Conservation (phyloP, 2,888 invertebrate genomes). For the Caenorhabditis angaria region DNA sequence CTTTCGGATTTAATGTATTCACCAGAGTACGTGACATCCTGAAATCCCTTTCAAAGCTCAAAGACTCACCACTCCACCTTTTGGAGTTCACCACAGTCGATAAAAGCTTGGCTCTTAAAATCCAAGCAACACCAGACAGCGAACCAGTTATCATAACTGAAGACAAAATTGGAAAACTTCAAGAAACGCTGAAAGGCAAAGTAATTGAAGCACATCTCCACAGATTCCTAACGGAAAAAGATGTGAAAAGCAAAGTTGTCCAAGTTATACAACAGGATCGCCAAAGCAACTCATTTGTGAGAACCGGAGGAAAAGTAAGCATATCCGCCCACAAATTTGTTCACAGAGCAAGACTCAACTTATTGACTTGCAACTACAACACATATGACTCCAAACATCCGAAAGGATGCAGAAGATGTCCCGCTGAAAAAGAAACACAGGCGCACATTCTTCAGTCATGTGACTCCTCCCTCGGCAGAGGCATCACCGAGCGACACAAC, state of each 20-base stretch:
- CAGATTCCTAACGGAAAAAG: conserved; percentile 3
- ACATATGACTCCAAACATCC: neutral
- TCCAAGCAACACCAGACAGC: conserved; percentile 1
- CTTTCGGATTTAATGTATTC: conserved; percentile 11
- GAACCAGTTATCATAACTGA: neutral
- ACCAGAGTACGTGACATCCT: conserved; percentile 11
- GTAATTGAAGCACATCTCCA: conserved; percentile 1
- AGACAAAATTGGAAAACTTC: neutral
- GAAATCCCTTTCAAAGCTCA: neutral
- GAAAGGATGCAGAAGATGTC: conserved; percentile 9
- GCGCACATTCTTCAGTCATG: conserved; percentile 11
- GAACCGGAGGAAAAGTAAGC: neutral
- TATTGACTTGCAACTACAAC: conserved; percentile 8
- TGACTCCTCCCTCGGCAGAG: neutral
- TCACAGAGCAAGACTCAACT: conserved; percentile 11
- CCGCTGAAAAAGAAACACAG: neutral
- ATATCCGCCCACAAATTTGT: conserved; percentile 11
- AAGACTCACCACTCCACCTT: neutral
- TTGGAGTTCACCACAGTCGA: neutral
- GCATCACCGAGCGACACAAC: conserved; percentile 9
- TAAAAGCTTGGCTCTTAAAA: neutral
- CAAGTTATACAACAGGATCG: conserved; percentile 1
- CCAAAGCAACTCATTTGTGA: neutral
- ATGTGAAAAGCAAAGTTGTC: neutral
- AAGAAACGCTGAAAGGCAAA: neutral